A percentile compares a stretch with the other conserved stretches of the same genome.
phyloP scores from a whole-genome alignment of 1,140 invertebrate genomes.

The Ooceraea biroi region DNA sequence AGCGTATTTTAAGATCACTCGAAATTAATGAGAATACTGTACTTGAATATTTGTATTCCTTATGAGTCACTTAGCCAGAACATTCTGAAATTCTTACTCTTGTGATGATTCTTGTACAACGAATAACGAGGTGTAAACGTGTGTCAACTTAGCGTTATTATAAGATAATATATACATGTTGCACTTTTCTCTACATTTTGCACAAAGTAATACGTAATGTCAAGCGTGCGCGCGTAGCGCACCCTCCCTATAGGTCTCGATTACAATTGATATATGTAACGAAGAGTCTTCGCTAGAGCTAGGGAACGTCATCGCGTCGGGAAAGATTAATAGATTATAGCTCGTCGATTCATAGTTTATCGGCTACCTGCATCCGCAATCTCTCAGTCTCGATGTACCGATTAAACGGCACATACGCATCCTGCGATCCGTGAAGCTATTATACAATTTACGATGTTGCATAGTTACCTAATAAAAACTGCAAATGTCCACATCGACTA shows the following conservation, averaged over 20 bases:
- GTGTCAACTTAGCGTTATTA: conserved; percentile 19
- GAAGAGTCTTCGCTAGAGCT: background rate
- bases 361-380: conserved; percentile 48
- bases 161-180: background rate
- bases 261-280: background rate
- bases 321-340: background rate
- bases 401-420: conserved; percentile 6
- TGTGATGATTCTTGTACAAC: conserved; percentile 50
- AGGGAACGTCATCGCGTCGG: background rate
- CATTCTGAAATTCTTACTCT: conserved; percentile 18
- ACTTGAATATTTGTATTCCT: conserved; percentile 22
- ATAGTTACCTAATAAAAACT: conserved; percentile 49
- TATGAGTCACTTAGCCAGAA: background rate
- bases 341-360: conserved; percentile 41
- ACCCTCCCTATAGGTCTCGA: background rate
- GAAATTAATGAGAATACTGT: background rate
- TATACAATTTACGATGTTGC: background rate
- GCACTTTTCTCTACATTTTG: conserved; percentile 50
- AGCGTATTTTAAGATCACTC: conserved; percentile 31
- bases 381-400: conserved; percentile 38
- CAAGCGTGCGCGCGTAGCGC: background rate
- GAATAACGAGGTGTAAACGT: conserved; percentile 58
- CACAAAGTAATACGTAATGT: conserved; percentile 31
- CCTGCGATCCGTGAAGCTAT: conserved; percentile 32
- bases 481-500: too few relatives aligned